Percentiles rank a stretch among this genome's conserved stretches.
Conservation (phyloP, 2,888 invertebrate species). For the Pelosia muscerda region DNA sequence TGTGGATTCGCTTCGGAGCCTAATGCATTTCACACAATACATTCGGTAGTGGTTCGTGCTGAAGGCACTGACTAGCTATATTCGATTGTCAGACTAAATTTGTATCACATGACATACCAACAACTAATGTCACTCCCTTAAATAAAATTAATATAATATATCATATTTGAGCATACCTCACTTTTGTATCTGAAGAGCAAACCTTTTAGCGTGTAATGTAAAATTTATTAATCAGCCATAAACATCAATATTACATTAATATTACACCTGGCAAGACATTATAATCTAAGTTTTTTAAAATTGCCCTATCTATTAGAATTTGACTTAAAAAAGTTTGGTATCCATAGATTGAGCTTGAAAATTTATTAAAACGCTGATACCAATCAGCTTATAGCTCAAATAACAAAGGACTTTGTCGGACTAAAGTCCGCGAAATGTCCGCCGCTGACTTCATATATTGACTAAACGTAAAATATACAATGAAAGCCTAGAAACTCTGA, state of each 20-base stretch:
- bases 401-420: neutral
- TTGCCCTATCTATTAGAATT: constrained; percentile 52
- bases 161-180: too few species aligned
- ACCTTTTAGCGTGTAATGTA: too few species aligned
- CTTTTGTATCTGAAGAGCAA: too few species aligned
- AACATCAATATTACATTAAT: constrained; percentile 30
- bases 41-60: too few species aligned
- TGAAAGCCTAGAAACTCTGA: too few species aligned
- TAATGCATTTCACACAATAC: too few species aligned
- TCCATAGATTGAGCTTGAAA: constrained; percentile 42
- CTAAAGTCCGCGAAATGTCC: constrained; percentile 6
- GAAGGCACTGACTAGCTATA: too few species aligned
- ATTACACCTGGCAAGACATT: constrained; percentile 44
- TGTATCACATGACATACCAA: too few species aligned
- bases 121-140: too few species aligned
- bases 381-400: constrained; percentile 13
- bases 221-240: constrained; percentile 30
- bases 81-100: too few species aligned
- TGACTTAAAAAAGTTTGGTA: constrained; percentile 48
- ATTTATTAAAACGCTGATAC: constrained; percentile 16
- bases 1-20: too few species aligned
- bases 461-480: neutral
- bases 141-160: too few species aligned
- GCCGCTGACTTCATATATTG: neutral
- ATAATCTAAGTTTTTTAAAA: constrained; percentile 37